These are phyloP conservation scores for Lagopus muta DNA, from an alignment of 2,113 vertebrate species.

Conservation along the genomic window DNA sequence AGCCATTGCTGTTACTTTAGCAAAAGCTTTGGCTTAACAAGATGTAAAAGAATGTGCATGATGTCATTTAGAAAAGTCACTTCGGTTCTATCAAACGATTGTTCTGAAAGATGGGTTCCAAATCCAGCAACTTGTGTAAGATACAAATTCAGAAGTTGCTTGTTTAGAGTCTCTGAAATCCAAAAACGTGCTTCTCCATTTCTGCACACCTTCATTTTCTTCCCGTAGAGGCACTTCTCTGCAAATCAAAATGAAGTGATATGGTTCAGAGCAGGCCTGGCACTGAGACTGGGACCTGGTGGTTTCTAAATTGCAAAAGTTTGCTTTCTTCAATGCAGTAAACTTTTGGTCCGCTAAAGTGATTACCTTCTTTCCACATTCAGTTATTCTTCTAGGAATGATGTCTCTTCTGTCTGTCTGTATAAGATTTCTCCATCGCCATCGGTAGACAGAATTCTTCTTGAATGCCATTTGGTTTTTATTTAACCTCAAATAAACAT, in stretches of 20 bases:
- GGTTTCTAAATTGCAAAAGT: background rate
- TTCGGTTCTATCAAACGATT: background rate
- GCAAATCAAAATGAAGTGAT: background rate
- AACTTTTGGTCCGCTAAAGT: background rate
- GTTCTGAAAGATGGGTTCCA: background rate
- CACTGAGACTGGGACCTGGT: background rate
- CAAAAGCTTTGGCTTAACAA: background rate
- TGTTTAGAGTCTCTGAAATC: background rate
- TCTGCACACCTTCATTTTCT: background rate
- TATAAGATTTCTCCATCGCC: background rate
- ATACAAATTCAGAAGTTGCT: background rate
- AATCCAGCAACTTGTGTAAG: background rate
- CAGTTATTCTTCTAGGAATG: background rate
- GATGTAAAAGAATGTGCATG: background rate
- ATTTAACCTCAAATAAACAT: background rate
- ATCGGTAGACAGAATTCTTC: background rate
- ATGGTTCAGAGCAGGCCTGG: background rate
- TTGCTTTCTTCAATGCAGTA: background rate
- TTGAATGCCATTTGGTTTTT: background rate
- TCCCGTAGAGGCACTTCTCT: background rate
- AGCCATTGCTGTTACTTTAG: background rate
- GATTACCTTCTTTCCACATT: background rate
- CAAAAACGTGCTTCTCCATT: background rate
- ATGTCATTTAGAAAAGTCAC: background rate
- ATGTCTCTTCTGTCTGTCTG: background rate